These are phyloP conservation scores for Triplophysa bombifrons DNA, from an alignment of 2,797 vertebrate species.

Conservation along the genomic window DNA sequence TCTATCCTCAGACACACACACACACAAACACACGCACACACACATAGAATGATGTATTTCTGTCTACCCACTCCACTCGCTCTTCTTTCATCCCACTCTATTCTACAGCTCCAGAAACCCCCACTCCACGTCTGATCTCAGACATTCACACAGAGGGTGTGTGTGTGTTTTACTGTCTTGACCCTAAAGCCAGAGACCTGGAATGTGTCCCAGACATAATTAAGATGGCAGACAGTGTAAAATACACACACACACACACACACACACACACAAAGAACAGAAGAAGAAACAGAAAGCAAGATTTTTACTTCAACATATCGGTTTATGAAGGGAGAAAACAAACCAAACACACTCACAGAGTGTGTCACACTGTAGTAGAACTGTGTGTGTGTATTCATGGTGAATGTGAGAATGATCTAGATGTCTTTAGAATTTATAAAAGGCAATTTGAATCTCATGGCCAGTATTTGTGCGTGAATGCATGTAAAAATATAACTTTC, in stretches of 20 bases:
- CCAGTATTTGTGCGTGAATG: slow-evolving; percentile 20
- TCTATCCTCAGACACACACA: slow-evolving; percentile 8
- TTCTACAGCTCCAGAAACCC: background rate
- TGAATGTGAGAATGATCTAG: background rate
- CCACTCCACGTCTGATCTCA: slow-evolving; percentile 6
- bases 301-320: background rate
- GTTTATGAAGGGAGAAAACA: slow-evolving; percentile 21
- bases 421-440: background rate
- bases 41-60: background rate
- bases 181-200: slow-evolving; percentile 31
- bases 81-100: slow-evolving; percentile 27
- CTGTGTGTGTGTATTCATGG: background rate
- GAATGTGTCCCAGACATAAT: slow-evolving; percentile 36
- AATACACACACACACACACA: background rate
- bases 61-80: background rate
- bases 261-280: background rate
- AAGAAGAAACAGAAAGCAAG: background rate
- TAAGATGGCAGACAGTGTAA: slow-evolving; percentile 24
- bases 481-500: slow-evolving; percentile 15
- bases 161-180: slow-evolving; percentile 44
- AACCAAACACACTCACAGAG: background rate
- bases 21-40: slow-evolving; percentile 15
- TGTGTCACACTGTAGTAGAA: background rate
- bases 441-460: background rate
- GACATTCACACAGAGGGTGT: background rate